phyloP scores from a whole-genome alignment of 2,888 invertebrate genomes.

The Spodoptera exigua region DNA sequence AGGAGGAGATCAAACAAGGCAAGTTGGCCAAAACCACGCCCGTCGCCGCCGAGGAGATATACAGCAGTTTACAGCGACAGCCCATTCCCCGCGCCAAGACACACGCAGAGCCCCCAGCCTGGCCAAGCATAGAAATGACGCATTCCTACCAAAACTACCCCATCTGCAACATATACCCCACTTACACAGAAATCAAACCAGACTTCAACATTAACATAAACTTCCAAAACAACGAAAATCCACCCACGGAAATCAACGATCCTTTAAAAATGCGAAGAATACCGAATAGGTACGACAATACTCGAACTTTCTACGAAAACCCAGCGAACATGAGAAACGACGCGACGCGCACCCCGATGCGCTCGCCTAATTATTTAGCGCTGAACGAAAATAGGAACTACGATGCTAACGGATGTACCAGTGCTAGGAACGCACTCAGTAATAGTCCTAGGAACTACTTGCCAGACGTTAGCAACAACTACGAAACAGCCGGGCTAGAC shows the following conservation, averaged over 20 bases:
- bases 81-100: slow-evolving; percentile 93
- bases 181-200: slow-evolving; percentile 83
- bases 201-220: slow-evolving; percentile 73
- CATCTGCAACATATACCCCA: slow-evolving; percentile 80
- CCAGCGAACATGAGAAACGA: slow-evolving; percentile 73
- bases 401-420: slow-evolving; percentile 74
- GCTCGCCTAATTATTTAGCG: slow-evolving; percentile 77
- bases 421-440: slow-evolving; percentile 79
- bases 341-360: slow-evolving; percentile 68
- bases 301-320: slow-evolving; percentile 81
- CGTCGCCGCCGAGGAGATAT: slow-evolving; percentile 88
- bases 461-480: slow-evolving; percentile 72
- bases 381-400: slow-evolving; percentile 70
- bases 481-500: slow-evolving; percentile 66
- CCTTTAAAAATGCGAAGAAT: slow-evolving; percentile 68
- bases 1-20: slow-evolving; percentile 96
- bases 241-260: slow-evolving; percentile 61
- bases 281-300: slow-evolving; percentile 72
- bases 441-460: slow-evolving; percentile 80
- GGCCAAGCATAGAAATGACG: slow-evolving; percentile 84
- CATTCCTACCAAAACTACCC: slow-evolving; percentile 87
- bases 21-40: slow-evolving; percentile 91
- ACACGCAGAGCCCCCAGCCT: slow-evolving; percentile 88
- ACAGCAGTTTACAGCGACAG: slow-evolving; percentile 88
- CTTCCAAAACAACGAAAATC: slow-evolving; percentile 67